These are phyloP conservation scores for Agelaius tricolor DNA, from an alignment of 2,113 vertebrate genomes.

Conservation along the genomic window DNA sequence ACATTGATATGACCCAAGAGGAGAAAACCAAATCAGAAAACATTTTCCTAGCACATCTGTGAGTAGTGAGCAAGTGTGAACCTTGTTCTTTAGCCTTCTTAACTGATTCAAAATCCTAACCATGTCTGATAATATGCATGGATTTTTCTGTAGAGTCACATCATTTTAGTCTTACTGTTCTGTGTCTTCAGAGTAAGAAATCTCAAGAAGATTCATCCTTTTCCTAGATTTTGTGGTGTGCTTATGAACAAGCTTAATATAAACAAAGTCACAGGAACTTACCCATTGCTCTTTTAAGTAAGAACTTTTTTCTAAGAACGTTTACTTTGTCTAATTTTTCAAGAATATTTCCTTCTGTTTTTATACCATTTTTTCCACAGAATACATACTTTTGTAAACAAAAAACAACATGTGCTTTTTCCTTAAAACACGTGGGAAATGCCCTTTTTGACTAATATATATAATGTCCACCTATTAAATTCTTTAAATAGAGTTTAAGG, in stretches of 20 bases:
- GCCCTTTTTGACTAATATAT: background rate
- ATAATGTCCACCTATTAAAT: background rate
- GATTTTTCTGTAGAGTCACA: background rate
- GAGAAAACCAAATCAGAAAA: background rate
- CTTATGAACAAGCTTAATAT: background rate
- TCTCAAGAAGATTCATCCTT: background rate
- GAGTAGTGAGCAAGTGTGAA: background rate
- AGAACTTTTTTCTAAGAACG: background rate
- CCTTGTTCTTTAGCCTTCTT: background rate
- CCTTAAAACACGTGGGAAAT: background rate
- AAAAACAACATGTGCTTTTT: background rate
- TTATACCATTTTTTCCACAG: background rate
- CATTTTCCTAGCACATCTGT: background rate
- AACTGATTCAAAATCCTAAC: background rate
- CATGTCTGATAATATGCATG: background rate
- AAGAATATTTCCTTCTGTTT: background rate
- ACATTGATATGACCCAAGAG: background rate
- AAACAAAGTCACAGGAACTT: background rate
- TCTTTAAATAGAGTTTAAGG: background rate
- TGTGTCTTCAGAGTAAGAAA: background rate
- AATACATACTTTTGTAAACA: background rate
- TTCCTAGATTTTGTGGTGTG: background rate
- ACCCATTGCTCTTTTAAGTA: background rate
- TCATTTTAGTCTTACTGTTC: background rate
- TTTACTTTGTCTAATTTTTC: background rate